phyloP scores from a whole-genome alignment of 2,113 vertebrate genomes.

The Phylloscopus whistleri region DNA sequence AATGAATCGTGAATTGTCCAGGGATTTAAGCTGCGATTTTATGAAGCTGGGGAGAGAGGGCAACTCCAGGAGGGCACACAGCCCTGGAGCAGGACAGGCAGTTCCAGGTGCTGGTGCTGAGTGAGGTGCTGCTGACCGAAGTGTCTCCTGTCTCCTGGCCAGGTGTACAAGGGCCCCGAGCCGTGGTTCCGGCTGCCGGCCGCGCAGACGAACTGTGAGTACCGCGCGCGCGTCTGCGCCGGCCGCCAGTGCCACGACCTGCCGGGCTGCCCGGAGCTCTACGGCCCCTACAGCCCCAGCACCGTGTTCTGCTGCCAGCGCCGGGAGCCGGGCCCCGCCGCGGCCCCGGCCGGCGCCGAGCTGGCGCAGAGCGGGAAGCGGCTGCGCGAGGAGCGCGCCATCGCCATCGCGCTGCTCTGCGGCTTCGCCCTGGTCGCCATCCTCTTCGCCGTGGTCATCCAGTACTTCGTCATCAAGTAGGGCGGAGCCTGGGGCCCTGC shows the following conservation, averaged over 20 bases:
- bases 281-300: constrained; percentile 74
- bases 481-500: neutral
- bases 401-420: constrained; percentile 69
- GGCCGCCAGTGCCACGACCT: constrained; percentile 70
- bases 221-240: constrained; percentile 72
- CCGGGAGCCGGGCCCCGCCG: neutral
- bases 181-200: constrained; percentile 71
- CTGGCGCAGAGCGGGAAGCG: neutral
- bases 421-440: constrained; percentile 74
- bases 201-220: constrained; percentile 69
- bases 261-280: constrained; percentile 68
- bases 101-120: accelerated
- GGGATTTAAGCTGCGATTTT: neutral
- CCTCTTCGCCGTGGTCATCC: constrained; percentile 75
- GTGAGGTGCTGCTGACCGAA: accelerated
- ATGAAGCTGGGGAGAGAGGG: neutral
- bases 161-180: constrained; percentile 80
- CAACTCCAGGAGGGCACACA: accelerated
- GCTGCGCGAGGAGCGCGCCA: constrained; percentile 63
- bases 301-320: constrained; percentile 66
- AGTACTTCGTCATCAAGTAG: constrained; percentile 80
- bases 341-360: accelerated
- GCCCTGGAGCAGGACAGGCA: accelerated
- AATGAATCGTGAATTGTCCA: neutral
- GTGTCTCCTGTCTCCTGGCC: neutral